Conservation (phyloP, 1,140 invertebrate species). For the Littorina saxatilis region DNA sequence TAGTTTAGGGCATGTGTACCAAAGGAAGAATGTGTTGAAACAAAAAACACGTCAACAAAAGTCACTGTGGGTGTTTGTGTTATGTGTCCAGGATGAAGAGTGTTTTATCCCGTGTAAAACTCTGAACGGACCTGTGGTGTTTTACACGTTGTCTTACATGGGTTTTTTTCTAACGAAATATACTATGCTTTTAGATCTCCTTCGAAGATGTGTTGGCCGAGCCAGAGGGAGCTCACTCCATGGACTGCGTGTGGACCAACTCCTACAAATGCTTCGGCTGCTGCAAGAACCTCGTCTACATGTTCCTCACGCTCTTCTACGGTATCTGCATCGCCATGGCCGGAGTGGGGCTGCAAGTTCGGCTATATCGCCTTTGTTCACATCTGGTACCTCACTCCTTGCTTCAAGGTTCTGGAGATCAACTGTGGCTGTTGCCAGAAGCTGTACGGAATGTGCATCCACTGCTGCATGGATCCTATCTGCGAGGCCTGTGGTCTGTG, state of each 20-base stretch:
- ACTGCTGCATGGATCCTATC: conserved; percentile 57
- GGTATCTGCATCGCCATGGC: conserved; percentile 78
- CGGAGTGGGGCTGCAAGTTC: conserved; percentile 82
- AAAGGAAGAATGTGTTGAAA: no score
- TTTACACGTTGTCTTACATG: no score
- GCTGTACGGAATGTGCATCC: conserved; percentile 79
- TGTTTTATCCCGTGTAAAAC: no score
- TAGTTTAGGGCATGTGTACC: no score
- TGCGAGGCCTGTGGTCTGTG: conserved; percentile 54
- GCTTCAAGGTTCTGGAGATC: conserved; percentile 74
- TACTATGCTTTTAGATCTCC: conserved; percentile 50
- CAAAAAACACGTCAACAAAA: no score
- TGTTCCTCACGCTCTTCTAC: conserved; percentile 82
- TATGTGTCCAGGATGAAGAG: no score
- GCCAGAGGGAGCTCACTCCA: conserved; percentile 84
- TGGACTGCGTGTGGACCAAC: conserved; percentile 85
- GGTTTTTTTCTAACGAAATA: no score
- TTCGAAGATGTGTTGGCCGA: conserved; percentile 89
- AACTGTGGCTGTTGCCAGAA: conserved; percentile 81
- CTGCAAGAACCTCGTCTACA: conserved; percentile 85
- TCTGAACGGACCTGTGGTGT: no score
- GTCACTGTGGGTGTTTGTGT: no score
- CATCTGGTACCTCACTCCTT: conserved; percentile 73
- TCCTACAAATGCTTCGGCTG: conserved; percentile 83
- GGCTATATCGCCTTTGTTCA: conserved; percentile 83